Evolutionary conservation across 1,140 invertebrate species (phyloP), one percentile per base, ranked within the genome.

Genomic region (Campoletis sonorensis): DNA sequence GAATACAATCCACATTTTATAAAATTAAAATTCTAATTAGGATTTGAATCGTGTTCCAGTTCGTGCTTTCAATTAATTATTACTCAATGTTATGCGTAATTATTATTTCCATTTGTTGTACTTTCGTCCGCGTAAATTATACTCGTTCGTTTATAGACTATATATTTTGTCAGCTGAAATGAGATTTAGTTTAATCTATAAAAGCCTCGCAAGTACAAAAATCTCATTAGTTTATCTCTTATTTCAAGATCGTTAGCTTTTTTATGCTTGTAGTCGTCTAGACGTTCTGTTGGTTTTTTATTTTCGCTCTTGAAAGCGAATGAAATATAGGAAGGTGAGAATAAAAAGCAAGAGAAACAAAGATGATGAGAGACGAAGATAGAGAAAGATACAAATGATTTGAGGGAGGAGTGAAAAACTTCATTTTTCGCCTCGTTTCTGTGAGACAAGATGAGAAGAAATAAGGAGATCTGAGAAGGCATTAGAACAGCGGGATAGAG

Each of bases 381-480:
- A 18, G 45, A 7, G 23, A 61, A 10, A 61, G 45, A 51, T 23
- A 33, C 0, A 26, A 45, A 76, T 23, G 54, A 33, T 33, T 45
- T 45, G 11, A 18, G 26, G 3, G 5, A 37, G 15, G 68, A 40
- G 30, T 15, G 18, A 30, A 21, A 37, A 37, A 40, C 15, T 71
- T 71, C 68, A 71, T 71, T 71, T 37, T 15, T 71, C 77, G 58
- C 4, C 51, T 58, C 54, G 77, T 61, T 79, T 45, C 51, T 64
- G 54, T 4, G n/a, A 58, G 77, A 79, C 11, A 45, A 30, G 21
- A 58, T 21, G 54, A 58, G 21, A 58, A 10, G n/a, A n/a, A n/a
- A n/a, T n/a, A 58, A 58, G 23, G 8, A 40, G 58, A 51, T 1
- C 23, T 7, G 18, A 70, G 26, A 70, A 15, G 30, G 68, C 16